A percentile compares a stretch with the other conserved stretches of the same genome.
Evolutionary conservation across 2,888 invertebrate species (phyloP).

Genomic region (Eristalis arbustorum): DNA sequence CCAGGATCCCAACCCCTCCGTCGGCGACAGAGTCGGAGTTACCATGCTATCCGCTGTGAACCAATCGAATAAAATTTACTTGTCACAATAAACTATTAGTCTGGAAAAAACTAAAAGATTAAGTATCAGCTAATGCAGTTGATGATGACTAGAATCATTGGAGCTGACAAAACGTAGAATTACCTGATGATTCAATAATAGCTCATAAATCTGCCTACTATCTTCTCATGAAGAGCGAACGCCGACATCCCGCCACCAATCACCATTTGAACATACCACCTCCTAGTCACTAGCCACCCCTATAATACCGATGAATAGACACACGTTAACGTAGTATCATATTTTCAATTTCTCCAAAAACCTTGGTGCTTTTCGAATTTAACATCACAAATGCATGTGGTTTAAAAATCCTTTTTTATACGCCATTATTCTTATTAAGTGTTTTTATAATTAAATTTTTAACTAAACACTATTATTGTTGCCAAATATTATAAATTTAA

Average conservation of each 20-base stretch:
- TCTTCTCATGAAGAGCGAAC: too few relatives aligned
- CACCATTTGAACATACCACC: not conserved
- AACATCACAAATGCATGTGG: constrained; percentile 25
- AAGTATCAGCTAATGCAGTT: too few relatives aligned
- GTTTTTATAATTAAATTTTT: constrained; percentile 54
- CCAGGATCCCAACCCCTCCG: too few relatives aligned
- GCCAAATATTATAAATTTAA: constrained; percentile 70
- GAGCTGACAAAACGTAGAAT: too few relatives aligned
- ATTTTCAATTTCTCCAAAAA: constrained; percentile 25
- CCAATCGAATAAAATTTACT: too few relatives aligned
- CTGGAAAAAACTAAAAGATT: too few relatives aligned
- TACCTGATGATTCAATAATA: too few relatives aligned
- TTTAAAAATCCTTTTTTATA: constrained; percentile 26
- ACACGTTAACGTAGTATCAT: not conserved
- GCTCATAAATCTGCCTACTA: too few relatives aligned
- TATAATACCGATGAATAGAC: constrained; percentile 7
- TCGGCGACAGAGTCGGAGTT: too few relatives aligned
- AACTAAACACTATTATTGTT: constrained; percentile 69
- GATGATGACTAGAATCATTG: too few relatives aligned
- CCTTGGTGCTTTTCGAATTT: constrained; percentile 68
- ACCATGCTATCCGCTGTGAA: too few relatives aligned
- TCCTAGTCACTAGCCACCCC: not conserved
- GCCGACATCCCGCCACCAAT: not conserved
- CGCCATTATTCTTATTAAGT: constrained; percentile 42
- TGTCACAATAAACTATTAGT: too few relatives aligned